Conservation (phyloP, 2,113 vertebrate genomes). For the Sebastes schlegelii region DNA sequence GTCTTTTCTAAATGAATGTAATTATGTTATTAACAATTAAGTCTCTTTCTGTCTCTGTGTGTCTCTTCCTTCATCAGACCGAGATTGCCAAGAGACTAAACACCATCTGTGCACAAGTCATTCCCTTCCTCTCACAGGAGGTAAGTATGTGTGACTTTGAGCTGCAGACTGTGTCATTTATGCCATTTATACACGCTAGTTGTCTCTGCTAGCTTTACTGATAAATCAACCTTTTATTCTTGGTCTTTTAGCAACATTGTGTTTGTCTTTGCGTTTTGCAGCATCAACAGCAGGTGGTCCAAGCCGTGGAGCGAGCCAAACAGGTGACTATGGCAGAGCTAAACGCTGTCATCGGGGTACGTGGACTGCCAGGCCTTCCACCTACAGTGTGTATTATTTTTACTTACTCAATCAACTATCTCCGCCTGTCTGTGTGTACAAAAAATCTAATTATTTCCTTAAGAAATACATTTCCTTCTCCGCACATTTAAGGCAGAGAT, state of each 20-base stretch:
- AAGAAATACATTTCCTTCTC: neutral
- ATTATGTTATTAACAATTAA: slow-evolving; percentile 75
- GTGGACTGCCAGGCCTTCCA: slow-evolving; percentile 95
- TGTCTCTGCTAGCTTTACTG: slow-evolving; percentile 19
- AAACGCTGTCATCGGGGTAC: slow-evolving; percentile 98
- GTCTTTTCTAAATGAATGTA: slow-evolving; percentile 74
- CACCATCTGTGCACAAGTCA: slow-evolving; percentile 99
- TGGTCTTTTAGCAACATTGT: neutral
- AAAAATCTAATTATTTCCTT: neutral
- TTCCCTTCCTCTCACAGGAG: slow-evolving; percentile 99
- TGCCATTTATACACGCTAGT: slow-evolving; percentile 20
- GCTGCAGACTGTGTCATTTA: slow-evolving; percentile 40
- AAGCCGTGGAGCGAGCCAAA: slow-evolving; percentile 97
- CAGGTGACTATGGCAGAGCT: slow-evolving; percentile 99
- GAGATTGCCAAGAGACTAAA: slow-evolving; percentile 99
- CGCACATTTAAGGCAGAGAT: neutral
- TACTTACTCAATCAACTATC: slow-evolving; percentile 51
- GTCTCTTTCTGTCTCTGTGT: slow-evolving; percentile 63
- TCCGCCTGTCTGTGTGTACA: neutral
- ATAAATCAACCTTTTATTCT: slow-evolving; percentile 6
- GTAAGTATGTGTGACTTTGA: slow-evolving; percentile 82
- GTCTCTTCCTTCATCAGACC: slow-evolving; percentile 85
- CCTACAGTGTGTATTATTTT: slow-evolving; percentile 94
- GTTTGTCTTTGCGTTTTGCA: slow-evolving; percentile 63
- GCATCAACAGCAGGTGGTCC: slow-evolving; percentile 99